A percentile compares a stretch with the other conserved stretches of the same genome.
Evolutionary conservation across 1,140 invertebrate genomes (phyloP).

Genomic region (Sitophilus oryzae): DNA sequence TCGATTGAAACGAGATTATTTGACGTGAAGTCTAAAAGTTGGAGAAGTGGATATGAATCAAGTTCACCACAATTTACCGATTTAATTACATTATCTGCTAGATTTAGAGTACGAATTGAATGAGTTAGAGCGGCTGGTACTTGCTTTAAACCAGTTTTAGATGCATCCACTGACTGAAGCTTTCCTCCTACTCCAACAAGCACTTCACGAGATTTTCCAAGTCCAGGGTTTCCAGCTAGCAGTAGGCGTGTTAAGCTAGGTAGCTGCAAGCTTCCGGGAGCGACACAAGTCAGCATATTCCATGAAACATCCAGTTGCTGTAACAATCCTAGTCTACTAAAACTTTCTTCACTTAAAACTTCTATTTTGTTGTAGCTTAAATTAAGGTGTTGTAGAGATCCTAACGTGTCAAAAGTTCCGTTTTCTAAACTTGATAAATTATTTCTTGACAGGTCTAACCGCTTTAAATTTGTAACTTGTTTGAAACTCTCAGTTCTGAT

Average conservation of each 20-base stretch:
- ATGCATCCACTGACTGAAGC: slow-evolving; percentile 75
- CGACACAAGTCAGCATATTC: slow-evolving; percentile 65
- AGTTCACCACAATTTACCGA: slow-evolving; percentile 76
- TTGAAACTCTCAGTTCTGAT: slow-evolving; percentile 51
- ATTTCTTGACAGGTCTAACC: slow-evolving; percentile 60
- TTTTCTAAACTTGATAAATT: slow-evolving; percentile 55
- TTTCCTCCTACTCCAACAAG: slow-evolving; percentile 59
- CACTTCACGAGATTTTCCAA: slow-evolving; percentile 54
- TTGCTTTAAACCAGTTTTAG: slow-evolving; percentile 67
- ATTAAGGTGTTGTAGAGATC: slow-evolving; percentile 62
- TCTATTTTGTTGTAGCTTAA: slow-evolving; percentile 64
- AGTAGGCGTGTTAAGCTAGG: slow-evolving; percentile 70
- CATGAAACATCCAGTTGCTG: slow-evolving; percentile 75
- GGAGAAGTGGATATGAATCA: slow-evolving; percentile 80
- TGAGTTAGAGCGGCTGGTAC: slow-evolving; percentile 79
- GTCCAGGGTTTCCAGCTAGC: slow-evolving; percentile 63
- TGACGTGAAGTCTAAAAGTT: slow-evolving; percentile 72
- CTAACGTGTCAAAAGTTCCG: slow-evolving; percentile 51
- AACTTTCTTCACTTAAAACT: slow-evolving; percentile 51
- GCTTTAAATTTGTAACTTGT: slow-evolving; percentile 44
- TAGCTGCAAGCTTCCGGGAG: slow-evolving; percentile 67
- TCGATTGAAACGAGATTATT: slow-evolving; percentile 73
- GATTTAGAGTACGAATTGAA: slow-evolving; percentile 71
- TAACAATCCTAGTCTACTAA: slow-evolving; percentile 59
- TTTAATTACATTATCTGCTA: slow-evolving; percentile 61